phyloP scores from a whole-genome alignment of 2,888 invertebrate genomes.

The Amphipoea oculea region DNA sequence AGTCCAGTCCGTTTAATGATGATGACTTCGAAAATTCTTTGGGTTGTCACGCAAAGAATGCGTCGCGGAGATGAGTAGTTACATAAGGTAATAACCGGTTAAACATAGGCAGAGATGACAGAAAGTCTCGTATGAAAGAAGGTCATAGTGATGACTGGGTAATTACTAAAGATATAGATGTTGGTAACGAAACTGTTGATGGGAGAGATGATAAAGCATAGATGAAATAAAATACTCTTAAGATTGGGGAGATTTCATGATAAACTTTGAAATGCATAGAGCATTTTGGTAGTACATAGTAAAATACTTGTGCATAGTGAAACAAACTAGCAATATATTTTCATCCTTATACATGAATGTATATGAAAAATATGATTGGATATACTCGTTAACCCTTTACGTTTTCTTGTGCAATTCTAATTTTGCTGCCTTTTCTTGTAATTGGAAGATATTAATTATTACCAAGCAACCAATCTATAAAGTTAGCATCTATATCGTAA shows the following conservation, averaged over 20 bases:
- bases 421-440: constrained; percentile 23
- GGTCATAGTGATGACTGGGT: constrained; percentile 32
- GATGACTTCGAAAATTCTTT: constrained; percentile 80
- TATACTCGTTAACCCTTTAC: constrained; percentile 12
- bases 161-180: constrained; percentile 28
- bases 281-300: not conserved
- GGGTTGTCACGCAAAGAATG: constrained; percentile 82
- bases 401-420: constrained; percentile 1
- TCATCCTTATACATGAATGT: constrained; percentile 11
- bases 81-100: constrained; percentile 71
- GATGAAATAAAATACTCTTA: not conserved
- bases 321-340: not conserved
- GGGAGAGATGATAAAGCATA: not conserved
- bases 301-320: not conserved
- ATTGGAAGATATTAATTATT: constrained; percentile 16
- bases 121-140: constrained; percentile 43
- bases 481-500: constrained; percentile 38
- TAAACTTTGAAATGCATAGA: not conserved
- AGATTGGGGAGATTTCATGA: not conserved
- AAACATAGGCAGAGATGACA: constrained; percentile 48
- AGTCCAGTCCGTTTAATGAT: constrained; percentile 78
- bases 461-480: constrained; percentile 36
- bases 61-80: constrained; percentile 82
- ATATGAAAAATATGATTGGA: constrained; percentile 21
- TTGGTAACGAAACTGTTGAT: constrained; percentile 8